phyloP scores from a whole-genome alignment of 2,888 invertebrate species.

The Azorinus chamasolen region DNA sequence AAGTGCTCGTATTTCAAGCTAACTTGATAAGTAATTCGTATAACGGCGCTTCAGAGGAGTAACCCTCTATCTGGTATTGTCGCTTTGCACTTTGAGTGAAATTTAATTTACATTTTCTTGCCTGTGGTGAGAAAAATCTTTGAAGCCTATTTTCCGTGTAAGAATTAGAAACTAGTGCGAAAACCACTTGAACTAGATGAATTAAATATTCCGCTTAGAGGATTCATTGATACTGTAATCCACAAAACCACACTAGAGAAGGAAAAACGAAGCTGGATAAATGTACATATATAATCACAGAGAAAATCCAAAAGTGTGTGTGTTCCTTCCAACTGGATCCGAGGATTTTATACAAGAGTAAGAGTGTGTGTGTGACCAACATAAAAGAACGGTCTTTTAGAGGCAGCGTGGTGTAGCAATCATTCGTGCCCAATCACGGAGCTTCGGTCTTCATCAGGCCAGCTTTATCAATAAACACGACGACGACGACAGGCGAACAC shows the following conservation, averaged over 20 bases:
- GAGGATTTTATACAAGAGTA: slow-evolving; percentile 19
- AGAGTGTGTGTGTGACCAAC: slow-evolving; percentile 47
- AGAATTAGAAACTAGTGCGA: neutral
- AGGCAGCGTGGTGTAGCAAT: slow-evolving; percentile 46
- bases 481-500: slow-evolving; percentile 19
- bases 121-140: too few species aligned
- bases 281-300: too few species aligned
- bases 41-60: slow-evolving; percentile 47
- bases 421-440: slow-evolving; percentile 56
- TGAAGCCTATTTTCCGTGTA: too few species aligned
- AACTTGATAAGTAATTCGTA: slow-evolving; percentile 60
- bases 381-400: slow-evolving; percentile 46
- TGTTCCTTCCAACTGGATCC: neutral
- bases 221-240: too few species aligned
- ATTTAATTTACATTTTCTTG: too few species aligned
- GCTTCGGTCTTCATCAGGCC: too few species aligned
- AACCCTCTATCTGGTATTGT: slow-evolving; percentile 15
- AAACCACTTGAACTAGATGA: neutral
- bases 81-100: slow-evolving; percentile 8
- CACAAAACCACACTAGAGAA: too few species aligned
- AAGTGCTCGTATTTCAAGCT: slow-evolving; percentile 41
- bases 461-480: slow-evolving; percentile 11
- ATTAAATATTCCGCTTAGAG: slow-evolving; percentile 7
- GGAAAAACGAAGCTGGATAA: too few species aligned
- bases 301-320: too few species aligned